phyloP scores from a whole-genome alignment of 2,113 vertebrate genomes.

The Parotia lawesii region DNA sequence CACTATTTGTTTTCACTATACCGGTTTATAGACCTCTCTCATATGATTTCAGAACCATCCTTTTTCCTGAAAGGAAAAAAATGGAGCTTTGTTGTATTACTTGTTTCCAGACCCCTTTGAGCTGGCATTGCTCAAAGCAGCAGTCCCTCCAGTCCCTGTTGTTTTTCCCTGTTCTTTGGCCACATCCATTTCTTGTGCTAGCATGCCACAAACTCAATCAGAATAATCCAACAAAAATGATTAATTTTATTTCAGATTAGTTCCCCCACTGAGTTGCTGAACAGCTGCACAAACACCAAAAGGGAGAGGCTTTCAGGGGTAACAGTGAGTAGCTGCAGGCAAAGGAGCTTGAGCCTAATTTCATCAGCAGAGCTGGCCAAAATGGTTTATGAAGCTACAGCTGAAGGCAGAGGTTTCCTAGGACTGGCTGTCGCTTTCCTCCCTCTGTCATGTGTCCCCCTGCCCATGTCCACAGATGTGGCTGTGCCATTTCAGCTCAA shows the following conservation, averaged over 20 bases:
- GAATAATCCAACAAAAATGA: neutral
- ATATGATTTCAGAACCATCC: neutral
- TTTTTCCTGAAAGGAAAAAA: neutral
- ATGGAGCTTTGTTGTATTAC: neutral
- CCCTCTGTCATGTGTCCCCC: accelerated
- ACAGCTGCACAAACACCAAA: neutral
- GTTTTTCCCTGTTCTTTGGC: neutral
- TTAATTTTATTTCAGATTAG: neutral
- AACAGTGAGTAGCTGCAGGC: accelerated
- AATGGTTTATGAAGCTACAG: neutral
- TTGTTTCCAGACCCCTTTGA: neutral
- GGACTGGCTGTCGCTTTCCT: neutral
- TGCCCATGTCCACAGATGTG: accelerated
- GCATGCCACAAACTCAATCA: neutral
- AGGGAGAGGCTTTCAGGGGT: neutral
- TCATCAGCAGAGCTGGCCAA: neutral
- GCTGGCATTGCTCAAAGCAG: neutral
- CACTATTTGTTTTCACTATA: neutral
- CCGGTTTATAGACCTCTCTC: neutral
- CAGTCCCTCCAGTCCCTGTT: neutral
- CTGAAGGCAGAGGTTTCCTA: neutral
- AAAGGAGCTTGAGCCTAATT: neutral
- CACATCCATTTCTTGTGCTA: neutral
- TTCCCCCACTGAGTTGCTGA: neutral
- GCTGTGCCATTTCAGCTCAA: neutral